phyloP scores from a whole-genome alignment of 2,797 vertebrate genomes.

The Gallinago nigripennis region DNA sequence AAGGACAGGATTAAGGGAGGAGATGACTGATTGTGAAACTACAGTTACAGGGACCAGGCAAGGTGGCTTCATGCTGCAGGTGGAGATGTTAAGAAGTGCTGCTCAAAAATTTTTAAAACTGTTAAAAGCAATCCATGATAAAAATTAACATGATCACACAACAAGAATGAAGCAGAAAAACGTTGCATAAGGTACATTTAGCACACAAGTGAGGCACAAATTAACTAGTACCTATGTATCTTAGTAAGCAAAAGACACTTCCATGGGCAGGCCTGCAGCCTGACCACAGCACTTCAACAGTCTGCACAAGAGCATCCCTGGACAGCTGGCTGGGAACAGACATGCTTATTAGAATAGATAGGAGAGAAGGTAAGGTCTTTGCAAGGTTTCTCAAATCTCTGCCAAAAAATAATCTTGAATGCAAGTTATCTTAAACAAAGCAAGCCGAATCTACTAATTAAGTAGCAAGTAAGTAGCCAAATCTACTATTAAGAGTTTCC shows the following conservation, averaged over 20 bases:
- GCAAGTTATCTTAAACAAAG: not conserved
- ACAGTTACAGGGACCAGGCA: not conserved
- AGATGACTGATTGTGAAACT: not conserved
- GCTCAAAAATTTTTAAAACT: not conserved
- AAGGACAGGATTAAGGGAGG: not conserved
- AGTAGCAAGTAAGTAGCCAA: too few species aligned
- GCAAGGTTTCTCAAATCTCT: not conserved
- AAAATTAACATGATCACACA: not conserved
- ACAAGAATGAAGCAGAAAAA: not conserved
- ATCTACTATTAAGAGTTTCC: not conserved
- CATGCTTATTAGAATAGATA: not conserved
- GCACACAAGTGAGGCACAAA: not conserved
- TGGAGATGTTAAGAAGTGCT: not conserved
- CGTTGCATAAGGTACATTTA: not conserved
- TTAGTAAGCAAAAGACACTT: not conserved
- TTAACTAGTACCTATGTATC: not conserved
- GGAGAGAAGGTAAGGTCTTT: not conserved
- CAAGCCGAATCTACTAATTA: not conserved
- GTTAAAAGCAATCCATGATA: not conserved
- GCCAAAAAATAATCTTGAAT: not conserved
- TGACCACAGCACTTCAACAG: not conserved
- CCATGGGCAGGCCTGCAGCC: not conserved
- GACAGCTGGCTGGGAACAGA: not conserved
- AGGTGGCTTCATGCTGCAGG: not conserved
- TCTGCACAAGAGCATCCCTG: not conserved